phyloP scores from a whole-genome alignment of 2,113 vertebrate species.

The Chinchilla lanigera region DNA sequence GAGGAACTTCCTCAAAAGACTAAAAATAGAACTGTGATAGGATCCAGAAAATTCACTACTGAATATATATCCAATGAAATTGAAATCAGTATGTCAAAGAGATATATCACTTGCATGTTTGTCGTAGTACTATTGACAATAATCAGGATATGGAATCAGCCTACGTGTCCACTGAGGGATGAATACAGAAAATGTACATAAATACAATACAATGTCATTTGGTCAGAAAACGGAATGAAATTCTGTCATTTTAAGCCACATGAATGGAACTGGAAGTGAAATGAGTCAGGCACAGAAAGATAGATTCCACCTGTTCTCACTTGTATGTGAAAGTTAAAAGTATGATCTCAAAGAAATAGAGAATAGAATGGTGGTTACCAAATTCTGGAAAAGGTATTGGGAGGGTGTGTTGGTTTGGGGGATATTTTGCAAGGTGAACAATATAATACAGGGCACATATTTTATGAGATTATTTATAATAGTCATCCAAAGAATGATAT shows the following conservation, averaged over 20 bases:
- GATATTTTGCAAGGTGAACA: too few species aligned
- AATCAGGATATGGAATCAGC: neutral
- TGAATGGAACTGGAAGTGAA: neutral
- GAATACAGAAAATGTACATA: neutral
- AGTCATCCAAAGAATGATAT: too few species aligned
- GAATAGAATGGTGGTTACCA: neutral
- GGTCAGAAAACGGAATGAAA: neutral
- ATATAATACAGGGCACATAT: too few species aligned
- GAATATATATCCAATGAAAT: neutral
- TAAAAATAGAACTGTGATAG: neutral
- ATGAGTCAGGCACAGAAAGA: neutral
- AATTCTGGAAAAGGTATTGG: neutral
- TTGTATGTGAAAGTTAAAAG: neutral
- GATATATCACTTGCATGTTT: neutral
- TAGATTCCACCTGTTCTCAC: neutral
- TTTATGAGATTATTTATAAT: too few species aligned
- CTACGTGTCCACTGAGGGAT: neutral
- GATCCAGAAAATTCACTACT: neutral
- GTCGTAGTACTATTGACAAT: neutral
- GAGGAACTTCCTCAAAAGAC: neutral
- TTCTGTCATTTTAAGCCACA: neutral
- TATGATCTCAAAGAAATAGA: neutral
- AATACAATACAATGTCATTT: neutral
- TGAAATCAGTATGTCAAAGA: neutral
- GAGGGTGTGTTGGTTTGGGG: too few species aligned